Base-by-base conservation (phyloP, 2,797 vertebrate genomes). In the Myripristis jacobus region DNA sequence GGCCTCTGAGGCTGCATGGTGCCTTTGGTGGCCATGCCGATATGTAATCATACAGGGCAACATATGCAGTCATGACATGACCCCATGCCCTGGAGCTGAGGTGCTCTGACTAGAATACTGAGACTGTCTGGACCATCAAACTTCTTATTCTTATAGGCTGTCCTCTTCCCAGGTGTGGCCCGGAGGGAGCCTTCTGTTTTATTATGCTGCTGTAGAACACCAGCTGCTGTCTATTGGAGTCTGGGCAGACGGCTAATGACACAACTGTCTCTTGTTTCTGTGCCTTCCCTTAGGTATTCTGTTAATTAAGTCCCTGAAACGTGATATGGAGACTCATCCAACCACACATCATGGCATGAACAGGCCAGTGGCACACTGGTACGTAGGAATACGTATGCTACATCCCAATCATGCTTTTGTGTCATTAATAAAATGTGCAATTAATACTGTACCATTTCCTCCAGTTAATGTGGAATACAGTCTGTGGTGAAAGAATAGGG, bases 251-350 rank as follows among this genome's bases (percentile, higher is more conserved):
- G 22, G 79, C 84, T 90, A 89, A 90, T 89, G 86, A 88, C 90
- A 89, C 88, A 74, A 89, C 79, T 62, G 82, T 86, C 77, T 92
- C 81, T 65, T 77, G 77, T 83, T 69, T 73, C 61, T 59, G 73
- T 27, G 71, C 87, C 83, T 84, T 85, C 87, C 87, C 86, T 71
- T 24, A 86, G 89, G 91, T 92, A 80, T 73, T 82, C 77, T 79
- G 70, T 88, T 92, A 89, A 92, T 91, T 86, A 91, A 88, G 85
- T 90, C 78, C 63, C 84, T 24, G 76, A 84, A 79, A 83, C 70
- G 75, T 89, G 85, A 85, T 83, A 71, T 61, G 59, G 64, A 70
- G 73, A 83, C 73, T 83, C 67, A 81, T 81, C 75, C 70, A 81
- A 73, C 73, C 73, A 59, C 55, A 73, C 73, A 48, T 54, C 59